These are phyloP conservation scores for Tenthredo notha DNA, from an alignment of 2,888 invertebrate genomes.

Conservation along the genomic window DNA sequence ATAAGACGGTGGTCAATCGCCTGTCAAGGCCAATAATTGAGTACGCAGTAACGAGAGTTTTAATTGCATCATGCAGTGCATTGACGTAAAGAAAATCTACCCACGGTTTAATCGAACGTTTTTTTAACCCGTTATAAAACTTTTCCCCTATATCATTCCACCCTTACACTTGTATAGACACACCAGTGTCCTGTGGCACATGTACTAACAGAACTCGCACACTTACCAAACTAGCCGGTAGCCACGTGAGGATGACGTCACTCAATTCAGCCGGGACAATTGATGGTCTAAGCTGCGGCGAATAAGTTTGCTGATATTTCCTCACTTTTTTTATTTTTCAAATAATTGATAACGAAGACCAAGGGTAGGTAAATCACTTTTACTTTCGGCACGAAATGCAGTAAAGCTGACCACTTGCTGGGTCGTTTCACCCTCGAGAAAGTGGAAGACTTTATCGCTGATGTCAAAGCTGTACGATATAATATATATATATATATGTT, in stretches of 20 bases:
- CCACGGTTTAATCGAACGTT: not conserved
- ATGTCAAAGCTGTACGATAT: not conserved
- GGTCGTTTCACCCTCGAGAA: not conserved
- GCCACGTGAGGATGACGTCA: conserved; percentile 56
- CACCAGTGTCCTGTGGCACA: not conserved
- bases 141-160: not conserved
- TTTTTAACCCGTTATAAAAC: not conserved
- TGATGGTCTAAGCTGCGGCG: not conserved
- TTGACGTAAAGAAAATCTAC: not conserved
- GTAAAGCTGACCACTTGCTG: not conserved
- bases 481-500: too few relatives aligned
- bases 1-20: conserved; percentile 9
- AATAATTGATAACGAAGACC: not conserved
- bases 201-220: conserved; percentile 14
- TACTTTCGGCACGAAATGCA: conserved; percentile 1
- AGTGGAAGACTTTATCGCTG: not conserved
- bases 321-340: not conserved
- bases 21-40: conserved; percentile 31
- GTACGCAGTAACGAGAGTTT: not conserved
- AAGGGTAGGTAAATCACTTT: not conserved
- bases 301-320: not conserved
- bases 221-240: conserved; percentile 54
- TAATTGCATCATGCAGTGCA: not conserved
- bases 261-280: conserved; percentile 17
- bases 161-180: not conserved